Evolutionary conservation across 1,140 invertebrate genomes (phyloP).

Genomic region (Microplitis mediator): DNA sequence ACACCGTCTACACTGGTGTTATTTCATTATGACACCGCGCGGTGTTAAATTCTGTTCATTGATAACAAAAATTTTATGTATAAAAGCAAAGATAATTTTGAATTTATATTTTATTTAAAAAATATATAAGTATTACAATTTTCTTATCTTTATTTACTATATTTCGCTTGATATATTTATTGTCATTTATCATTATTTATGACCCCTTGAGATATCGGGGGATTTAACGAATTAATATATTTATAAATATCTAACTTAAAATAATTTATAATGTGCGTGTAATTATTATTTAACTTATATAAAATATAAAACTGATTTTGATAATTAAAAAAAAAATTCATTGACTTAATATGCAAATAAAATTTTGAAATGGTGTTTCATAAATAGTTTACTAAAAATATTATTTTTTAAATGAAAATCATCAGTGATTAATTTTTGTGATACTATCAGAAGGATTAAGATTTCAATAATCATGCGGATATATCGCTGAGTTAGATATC

Average conservation of each 20-base stretch:
- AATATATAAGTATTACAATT: background rate
- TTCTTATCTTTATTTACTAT: background rate
- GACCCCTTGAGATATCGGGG: slow-evolving; percentile 5
- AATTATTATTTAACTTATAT: background rate
- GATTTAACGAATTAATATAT: background rate
- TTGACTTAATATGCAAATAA: no score
- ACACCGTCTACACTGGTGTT: no score
- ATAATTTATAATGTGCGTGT: background rate
- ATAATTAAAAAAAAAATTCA: background rate
- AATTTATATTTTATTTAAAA: background rate
- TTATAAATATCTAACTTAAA: background rate
- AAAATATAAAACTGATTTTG: background rate
- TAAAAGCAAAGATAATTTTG: no score
- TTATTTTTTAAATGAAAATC: no score
- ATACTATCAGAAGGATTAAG: slow-evolving; percentile 22
- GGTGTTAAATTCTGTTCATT: no score
- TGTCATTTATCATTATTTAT: slow-evolving; percentile 21
- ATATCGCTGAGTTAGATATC: background rate
- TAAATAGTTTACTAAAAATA: no score
- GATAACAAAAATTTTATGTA: no score
- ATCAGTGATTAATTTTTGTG: background rate
- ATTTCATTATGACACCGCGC: no score
- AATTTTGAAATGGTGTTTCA: no score
- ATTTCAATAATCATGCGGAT: slow-evolving; percentile 5
- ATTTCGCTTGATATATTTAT: background rate